Evolutionary conservation across 1,140 invertebrate species (phyloP).

Genomic region (Notospermus geniculatus): DNA sequence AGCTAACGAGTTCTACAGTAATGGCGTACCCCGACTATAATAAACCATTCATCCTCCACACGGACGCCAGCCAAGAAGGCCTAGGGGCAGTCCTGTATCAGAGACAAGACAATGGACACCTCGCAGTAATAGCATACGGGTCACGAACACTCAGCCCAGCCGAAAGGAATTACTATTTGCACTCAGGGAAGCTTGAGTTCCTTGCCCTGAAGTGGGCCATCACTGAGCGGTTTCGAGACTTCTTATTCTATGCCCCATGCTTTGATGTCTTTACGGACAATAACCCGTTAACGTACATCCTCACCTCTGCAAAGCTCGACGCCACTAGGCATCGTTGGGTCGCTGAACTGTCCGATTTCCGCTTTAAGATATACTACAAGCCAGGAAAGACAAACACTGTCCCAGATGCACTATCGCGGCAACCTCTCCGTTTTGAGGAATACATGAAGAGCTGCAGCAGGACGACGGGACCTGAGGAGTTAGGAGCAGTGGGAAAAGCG

Average conservation of each 20-base stretch:
- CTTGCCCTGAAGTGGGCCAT: slow-evolving; percentile 24
- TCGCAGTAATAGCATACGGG: slow-evolving; percentile 29
- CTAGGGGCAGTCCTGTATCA: too few relatives aligned
- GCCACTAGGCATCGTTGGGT: slow-evolving; percentile 17
- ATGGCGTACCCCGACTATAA: slow-evolving; percentile 42
- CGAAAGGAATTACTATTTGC: slow-evolving; percentile 20
- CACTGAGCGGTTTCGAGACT: slow-evolving; percentile 12
- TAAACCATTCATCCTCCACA: slow-evolving; percentile 49
- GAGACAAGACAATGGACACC: slow-evolving; percentile 22
- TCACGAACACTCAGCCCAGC: slow-evolving; percentile 22
- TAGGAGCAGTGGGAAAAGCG: too few relatives aligned
- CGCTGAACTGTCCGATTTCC: slow-evolving; percentile 17
- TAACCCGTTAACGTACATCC: slow-evolving; percentile 18
- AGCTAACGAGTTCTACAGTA: slow-evolving; percentile 29
- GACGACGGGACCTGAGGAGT: too few relatives aligned
- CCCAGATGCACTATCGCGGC: slow-evolving; percentile 15
- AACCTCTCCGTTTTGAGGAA: slow-evolving; percentile 9
- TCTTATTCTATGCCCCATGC: slow-evolving; percentile 17
- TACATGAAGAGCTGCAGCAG: slow-evolving; percentile 10
- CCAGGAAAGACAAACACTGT: slow-evolving; percentile 14
- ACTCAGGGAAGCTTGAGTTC: slow-evolving; percentile 23
- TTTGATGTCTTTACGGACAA: slow-evolving; percentile 21
- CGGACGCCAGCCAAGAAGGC: slow-evolving; percentile 54
- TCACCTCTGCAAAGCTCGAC: slow-evolving; percentile 20
- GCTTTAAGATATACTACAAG: slow-evolving; percentile 13